These are phyloP conservation scores for Sciaenops ocellatus DNA, from an alignment of 2,797 vertebrate species.

Conservation along the genomic window DNA sequence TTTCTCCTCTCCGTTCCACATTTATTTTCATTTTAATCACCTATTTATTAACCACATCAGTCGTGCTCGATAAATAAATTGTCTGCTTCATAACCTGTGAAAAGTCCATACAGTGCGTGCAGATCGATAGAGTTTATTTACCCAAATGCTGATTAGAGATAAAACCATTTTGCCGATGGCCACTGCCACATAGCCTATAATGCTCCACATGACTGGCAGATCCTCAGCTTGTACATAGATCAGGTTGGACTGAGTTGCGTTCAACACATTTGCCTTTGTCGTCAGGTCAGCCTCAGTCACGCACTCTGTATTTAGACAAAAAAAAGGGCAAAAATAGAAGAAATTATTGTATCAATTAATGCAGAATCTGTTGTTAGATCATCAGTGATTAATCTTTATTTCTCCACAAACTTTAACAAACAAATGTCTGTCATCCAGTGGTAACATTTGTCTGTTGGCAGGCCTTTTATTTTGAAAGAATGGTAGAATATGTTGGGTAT, in stretches of 20 bases:
- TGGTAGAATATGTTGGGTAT: neutral
- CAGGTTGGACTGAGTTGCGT: rapidly evolving
- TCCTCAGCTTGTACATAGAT: rapidly evolving
- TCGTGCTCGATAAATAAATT: neutral
- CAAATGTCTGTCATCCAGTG: neutral
- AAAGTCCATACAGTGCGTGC: neutral
- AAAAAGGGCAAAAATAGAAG: neutral
- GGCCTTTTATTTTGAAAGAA: neutral
- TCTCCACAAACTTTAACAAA: neutral
- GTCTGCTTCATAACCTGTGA: slow-evolving; percentile 1
- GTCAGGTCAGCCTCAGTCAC: neutral
- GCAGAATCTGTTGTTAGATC: too few relatives aligned
- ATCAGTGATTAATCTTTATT: neutral
- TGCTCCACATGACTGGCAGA: slow-evolving; percentile 56
- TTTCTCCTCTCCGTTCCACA: neutral
- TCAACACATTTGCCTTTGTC: neutral
- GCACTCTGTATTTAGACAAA: slow-evolving; percentile 64
- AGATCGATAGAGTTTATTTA: slow-evolving; percentile 60
- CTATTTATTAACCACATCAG: neutral
- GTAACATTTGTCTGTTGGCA: neutral
- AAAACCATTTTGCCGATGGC: slow-evolving; percentile 64
- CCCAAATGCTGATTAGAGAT: slow-evolving; percentile 64
- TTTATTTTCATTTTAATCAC: neutral
- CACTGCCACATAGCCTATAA: slow-evolving; percentile 38
- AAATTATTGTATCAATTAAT: neutral